Percentiles rank a stretch among this genome's conserved stretches.
Evolutionary conservation across 2,113 vertebrate genomes (phyloP).

Genomic region (Copsychus sechellarum): DNA sequence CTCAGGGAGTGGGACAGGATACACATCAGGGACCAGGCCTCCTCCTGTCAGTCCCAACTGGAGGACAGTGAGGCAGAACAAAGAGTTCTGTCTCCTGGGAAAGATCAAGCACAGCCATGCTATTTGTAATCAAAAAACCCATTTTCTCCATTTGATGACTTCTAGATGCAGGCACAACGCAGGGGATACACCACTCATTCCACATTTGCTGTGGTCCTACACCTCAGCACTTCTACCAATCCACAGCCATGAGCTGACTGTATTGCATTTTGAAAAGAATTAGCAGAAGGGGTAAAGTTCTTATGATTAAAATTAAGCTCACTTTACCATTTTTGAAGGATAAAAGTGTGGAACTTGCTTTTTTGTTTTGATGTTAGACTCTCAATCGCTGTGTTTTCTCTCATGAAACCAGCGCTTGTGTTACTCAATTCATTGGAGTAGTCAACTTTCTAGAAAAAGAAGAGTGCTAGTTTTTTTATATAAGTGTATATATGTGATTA

Average conservation of each 20-base stretch:
- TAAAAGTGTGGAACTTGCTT: not conserved
- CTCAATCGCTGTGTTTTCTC: not conserved
- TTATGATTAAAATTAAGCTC: not conserved
- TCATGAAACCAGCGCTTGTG: not conserved
- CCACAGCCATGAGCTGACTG: not conserved
- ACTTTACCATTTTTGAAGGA: not conserved
- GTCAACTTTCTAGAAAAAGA: not conserved
- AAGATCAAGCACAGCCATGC: not conserved
- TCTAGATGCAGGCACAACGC: not conserved
- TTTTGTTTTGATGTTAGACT: not conserved
- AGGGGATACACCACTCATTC: rapidly evolving
- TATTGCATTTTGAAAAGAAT: not conserved
- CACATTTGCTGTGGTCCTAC: not conserved
- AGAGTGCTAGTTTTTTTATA: not conserved
- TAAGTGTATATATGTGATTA: not conserved
- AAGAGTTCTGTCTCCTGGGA: not conserved
- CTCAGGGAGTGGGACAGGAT: not conserved
- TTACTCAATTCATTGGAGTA: not conserved
- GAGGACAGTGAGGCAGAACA: not conserved
- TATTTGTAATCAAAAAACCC: not conserved
- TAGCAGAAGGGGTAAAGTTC: not conserved
- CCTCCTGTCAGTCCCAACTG: not conserved
- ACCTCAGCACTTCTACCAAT: not conserved
- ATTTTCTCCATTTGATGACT: not conserved
- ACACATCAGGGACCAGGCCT: not conserved